phyloP scores from a whole-genome alignment of 2,797 vertebrate species.

The Emydoidea blandingii region DNA sequence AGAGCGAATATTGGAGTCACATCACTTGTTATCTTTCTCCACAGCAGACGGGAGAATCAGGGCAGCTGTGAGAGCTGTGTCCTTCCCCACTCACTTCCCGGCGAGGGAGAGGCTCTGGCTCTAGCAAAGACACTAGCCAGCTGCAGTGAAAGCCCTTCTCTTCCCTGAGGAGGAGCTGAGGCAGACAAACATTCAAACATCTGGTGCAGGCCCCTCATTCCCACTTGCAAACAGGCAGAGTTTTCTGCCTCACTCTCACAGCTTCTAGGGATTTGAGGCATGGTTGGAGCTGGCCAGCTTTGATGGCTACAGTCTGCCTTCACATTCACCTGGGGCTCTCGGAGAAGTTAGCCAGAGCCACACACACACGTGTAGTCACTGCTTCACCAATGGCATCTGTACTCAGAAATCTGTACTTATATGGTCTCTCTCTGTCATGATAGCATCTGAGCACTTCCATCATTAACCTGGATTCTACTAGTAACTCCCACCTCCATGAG shows the following conservation, averaged over 20 bases:
- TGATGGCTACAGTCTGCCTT: background rate
- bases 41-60: background rate
- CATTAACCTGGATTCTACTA: background rate
- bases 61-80: background rate
- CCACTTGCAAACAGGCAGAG: background rate
- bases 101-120: background rate
- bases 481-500: background rate
- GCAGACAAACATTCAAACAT: background rate
- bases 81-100: background rate
- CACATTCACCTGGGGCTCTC: constrained; percentile 2
- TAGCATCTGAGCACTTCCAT: background rate
- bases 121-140: background rate
- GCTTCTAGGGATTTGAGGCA: background rate
- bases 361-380: background rate
- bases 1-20: background rate
- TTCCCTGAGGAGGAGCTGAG: background rate
- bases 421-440: background rate
- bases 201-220: background rate
- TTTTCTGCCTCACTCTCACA: background rate
- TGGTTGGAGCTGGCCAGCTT: background rate
- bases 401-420: background rate
- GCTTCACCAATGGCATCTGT: background rate
- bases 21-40: background rate
- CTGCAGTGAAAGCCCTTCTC: background rate
- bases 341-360: background rate